Conservation (phyloP, 2,797 vertebrate genomes). For the Nannoperca australis region DNA sequence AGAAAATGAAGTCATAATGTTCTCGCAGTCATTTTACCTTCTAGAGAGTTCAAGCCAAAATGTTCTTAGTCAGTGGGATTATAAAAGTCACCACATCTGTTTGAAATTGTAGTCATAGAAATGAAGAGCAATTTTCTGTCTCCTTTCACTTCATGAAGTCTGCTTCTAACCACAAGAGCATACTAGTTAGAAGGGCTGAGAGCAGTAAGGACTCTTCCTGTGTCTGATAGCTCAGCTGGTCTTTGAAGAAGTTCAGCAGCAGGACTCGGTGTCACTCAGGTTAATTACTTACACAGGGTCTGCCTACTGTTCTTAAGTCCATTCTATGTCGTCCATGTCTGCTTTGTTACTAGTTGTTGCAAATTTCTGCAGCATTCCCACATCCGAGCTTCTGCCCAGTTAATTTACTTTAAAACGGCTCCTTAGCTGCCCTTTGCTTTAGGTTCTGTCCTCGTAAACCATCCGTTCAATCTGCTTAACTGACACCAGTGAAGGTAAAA, state of each 20-base stretch:
- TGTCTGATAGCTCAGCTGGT: conserved; percentile 56
- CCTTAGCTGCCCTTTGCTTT: conserved; percentile 52
- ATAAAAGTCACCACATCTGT: conserved; percentile 13
- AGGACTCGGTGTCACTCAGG: conserved; percentile 66
- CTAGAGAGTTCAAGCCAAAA: conserved; percentile 28
- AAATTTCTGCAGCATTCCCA: conserved; percentile 32
- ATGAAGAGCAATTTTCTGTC: conserved; percentile 46
- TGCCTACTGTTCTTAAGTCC: conserved; percentile 59
- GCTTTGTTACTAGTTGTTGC: conserved; percentile 39
- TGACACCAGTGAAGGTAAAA: conserved; percentile 41
- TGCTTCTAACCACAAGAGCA: conserved; percentile 48
- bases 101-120: conserved; percentile 47
- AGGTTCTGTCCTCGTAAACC: conserved; percentile 48
- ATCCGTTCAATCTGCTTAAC: conserved; percentile 54
- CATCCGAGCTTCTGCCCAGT: conserved; percentile 24
- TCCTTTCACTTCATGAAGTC: conserved; percentile 52
- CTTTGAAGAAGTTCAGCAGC: conserved; percentile 65
- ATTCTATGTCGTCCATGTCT: conserved; percentile 31
- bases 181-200: conserved; percentile 57
- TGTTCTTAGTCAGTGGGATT: conserved; percentile 36
- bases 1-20: not conserved
- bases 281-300: conserved; percentile 78
- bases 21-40: conserved; percentile 11
- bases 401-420: conserved; percentile 64
- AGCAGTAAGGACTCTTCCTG: conserved; percentile 57